Evolutionary conservation across 2,888 invertebrate genomes (phyloP), one percentile per base, ranked within the genome.

Genomic region (Dicyrtomina minuta): DNA sequence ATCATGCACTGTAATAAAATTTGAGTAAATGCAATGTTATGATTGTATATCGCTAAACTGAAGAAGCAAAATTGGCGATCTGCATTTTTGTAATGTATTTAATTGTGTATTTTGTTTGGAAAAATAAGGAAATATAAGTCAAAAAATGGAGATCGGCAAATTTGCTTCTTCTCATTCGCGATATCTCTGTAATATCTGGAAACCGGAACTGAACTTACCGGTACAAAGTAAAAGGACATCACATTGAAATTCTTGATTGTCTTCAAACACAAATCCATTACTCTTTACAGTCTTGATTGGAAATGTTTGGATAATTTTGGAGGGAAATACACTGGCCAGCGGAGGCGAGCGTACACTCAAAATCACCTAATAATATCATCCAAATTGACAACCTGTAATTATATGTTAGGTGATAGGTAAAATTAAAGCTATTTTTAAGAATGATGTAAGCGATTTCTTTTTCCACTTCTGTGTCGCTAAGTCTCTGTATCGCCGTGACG

Each of bases 201-300:
- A 24, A 5, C 6, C 27, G 22, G 2, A 33, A 3, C 8, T 8
- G 33, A 24, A 66, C 46, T 64, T 49, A 44, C n/a, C n/a, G n/a
- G 75, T 59, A 44, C 72, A 73, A 0, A 72, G 55, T 1, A 73
- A n/a, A 41, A 76, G 53, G 20, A 70, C 66, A 64, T 76, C 76
- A 44, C 72, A 73, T 24, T 68, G 44, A 41, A 71, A 53, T 67
- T 73, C 71, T 46, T 72, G 71, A 12, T 70, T 73, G 24, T 66
- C 55, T 46, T 68, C 60, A 10, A 69, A 71, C 20, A 73, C 43
- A 43, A 74, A 70, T 10, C 69, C 64, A n/a, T 46, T 51, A 1
- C 41, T 22, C 15, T 51, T 72, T 0, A 65, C n/a, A n/a, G n/a
- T n/a, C n/a, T 64, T 56, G 8, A 76, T 62, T 58, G 72, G 67